Base-by-base conservation (phyloP, 64 coral and sea anemone species). In the Montipora capricornis region DNA sequence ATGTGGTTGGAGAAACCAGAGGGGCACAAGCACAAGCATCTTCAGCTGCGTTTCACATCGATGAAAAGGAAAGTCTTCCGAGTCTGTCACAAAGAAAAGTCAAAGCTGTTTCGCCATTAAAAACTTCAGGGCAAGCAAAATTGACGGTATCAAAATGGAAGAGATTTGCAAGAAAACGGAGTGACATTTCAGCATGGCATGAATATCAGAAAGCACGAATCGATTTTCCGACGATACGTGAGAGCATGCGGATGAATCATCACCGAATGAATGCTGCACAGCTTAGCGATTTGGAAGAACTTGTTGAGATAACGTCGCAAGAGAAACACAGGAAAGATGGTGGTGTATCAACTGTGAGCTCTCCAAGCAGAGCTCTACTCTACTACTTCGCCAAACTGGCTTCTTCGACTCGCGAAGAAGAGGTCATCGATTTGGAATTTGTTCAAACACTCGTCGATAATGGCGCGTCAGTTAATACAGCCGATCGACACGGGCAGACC, bases 401-500 rank as follows among this genome's bases (percentile, higher is more conserved):
- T 58, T 75, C 79, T 20, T 91, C 92, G 11, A 90, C 68, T 1
- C 93, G 94, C 20, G 95, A 96, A 20, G 73, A 99, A 10, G 95
- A 99, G 68, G 89, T 96, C 8, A 96, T 99, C 15, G 98, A 99
- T 59, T 88, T 99, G 47, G 95, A 96, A 20, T 99, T 99, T 76
- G 98, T 99, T 1, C 79, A 95, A 10, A 96, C 98, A 4, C 52
- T 99, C 8, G 92, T 99, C 74, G 81, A 89, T 12, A 96, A 91
- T 47, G 98, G 98, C 14, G 98, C 98, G 17, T 79, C 81, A 11
- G 80, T 96, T 10, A 99, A 95, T 73, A 96, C 91, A 3, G 75
- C 92, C 10, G 98, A 99, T 89, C 80, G 95, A 68, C 95, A 99
- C 74, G 98, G 98, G 13, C 98, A 99, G 92, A 94, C 95, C 5